These are phyloP conservation scores for Allophyes oxyacanthae DNA, from an alignment of 2,888 invertebrate species.

Conservation along the genomic window DNA sequence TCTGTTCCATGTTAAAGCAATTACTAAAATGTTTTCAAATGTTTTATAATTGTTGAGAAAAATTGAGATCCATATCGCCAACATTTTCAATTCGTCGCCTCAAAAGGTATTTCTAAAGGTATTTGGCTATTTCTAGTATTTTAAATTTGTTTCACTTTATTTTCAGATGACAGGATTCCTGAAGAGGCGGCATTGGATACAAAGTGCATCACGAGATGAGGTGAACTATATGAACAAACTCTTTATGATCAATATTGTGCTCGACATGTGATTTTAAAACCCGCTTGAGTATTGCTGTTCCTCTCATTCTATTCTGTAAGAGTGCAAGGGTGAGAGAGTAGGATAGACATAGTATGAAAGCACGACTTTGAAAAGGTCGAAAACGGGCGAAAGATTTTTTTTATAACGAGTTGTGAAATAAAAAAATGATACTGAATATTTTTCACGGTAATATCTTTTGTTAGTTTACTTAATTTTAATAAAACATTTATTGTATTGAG, in stretches of 20 bases:
- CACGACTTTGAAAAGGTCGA: conserved; percentile 63
- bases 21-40: no score
- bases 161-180: conserved; percentile 87
- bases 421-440: conserved; percentile 69
- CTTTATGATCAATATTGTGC: conserved; percentile 71
- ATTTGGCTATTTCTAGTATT: background rate
- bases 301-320: conserved; percentile 66
- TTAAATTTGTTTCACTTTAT: conserved; percentile 34
- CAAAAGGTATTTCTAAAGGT: no score
- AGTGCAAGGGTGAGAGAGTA: conserved; percentile 61
- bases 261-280: conserved; percentile 74
- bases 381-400: conserved; percentile 79
- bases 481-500: background rate
- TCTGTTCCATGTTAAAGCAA: no score
- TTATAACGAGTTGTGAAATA: conserved; percentile 86
- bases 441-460: conserved; percentile 74
- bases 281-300: conserved; percentile 67
- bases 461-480: conserved; percentile 17
- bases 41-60: no score
- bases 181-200: conserved; percentile 80
- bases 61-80: no score
- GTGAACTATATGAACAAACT: conserved; percentile 69
- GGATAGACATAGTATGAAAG: conserved; percentile 60
- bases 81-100: no score
- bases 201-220: conserved; percentile 81